Base-by-base conservation (phyloP, 2,113 vertebrate species). In the Pangasianodon gigas region DNA sequence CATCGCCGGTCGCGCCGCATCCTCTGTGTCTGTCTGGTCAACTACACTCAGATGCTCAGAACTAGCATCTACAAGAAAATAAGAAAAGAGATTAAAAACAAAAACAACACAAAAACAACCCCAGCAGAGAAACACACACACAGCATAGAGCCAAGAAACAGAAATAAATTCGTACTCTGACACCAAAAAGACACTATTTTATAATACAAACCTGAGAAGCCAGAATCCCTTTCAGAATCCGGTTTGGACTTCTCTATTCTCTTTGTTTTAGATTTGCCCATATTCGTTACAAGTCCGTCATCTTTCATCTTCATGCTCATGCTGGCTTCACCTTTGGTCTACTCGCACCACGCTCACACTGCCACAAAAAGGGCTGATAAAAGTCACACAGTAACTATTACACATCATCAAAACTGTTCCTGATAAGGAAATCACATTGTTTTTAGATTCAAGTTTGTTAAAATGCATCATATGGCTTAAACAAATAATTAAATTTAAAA, bases 221-320 rank as follows among this genome's bases (percentile, higher is more conserved):
- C 97, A 0, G 97, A 99, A 95, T 99, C 98, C 92, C 97, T 97
- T 94, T 98, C 98, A 9, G 96, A 97, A 52, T 98, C 97, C 0
- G 86, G 46, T 56, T 87, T 92, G 14, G 92, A 91, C 77, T 26
- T 56, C 18, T 91, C 86, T 14, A 91, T 87, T 93, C 94, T 95
- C 91, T 91, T 93, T 88, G 81, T 86, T 87, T 75, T 92, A 2
- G 91, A 92, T 86, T 92, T 93, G 90, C 82, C 91, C 7, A 69
- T 86, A 4, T 80, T 62, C 74, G 92, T 93, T 11, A 89, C 75
- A 67, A 92, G 92, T 14, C 60, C 91, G 37, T 94, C 95, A 1
- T 91, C 92, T 80, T 95, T 96, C 84, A 93, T 92, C 90, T 95
- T 95, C 81, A 83, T 84, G 74, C 93, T 95, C 95, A 95, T 95